phyloP scores from a whole-genome alignment of 2,113 vertebrate genomes.

The Galemys pyrenaicus region DNA sequence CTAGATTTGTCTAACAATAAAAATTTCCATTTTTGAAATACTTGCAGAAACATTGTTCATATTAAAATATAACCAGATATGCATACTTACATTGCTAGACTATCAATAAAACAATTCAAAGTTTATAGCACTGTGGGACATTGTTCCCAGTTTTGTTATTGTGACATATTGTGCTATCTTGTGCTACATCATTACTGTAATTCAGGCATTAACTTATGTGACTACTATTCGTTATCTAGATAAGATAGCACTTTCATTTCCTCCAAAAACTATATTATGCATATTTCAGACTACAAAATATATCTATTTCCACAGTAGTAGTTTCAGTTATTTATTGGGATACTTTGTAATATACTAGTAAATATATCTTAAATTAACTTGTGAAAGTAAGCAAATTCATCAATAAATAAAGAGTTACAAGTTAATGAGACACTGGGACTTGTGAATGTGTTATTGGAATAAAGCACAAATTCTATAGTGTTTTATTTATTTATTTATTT shows the following conservation, averaged over 20 bases:
- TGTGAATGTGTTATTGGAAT: neutral
- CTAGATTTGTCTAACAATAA: constrained; percentile 53
- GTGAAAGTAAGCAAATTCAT: constrained; percentile 30
- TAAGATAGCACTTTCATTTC: constrained; percentile 54
- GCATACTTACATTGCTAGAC: neutral
- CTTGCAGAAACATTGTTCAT: constrained; percentile 32
- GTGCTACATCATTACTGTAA: constrained; percentile 35
- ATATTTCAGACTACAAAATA: constrained; percentile 43
- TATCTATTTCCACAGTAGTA: neutral
- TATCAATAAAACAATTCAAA: constrained; percentile 59
- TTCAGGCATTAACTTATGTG: constrained; percentile 44
- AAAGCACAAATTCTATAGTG: neutral
- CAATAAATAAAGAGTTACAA: neutral
- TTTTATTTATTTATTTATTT: neutral
- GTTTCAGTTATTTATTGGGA: constrained; percentile 33
- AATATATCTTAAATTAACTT: constrained; percentile 49
- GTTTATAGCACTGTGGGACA: neutral
- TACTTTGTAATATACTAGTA: constrained; percentile 15
- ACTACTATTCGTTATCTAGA: constrained; percentile 33
- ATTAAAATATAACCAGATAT: constrained; percentile 55
- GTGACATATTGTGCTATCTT: constrained; percentile 46
- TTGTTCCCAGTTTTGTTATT: neutral
- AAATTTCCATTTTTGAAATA: constrained; percentile 20
- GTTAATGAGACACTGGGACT: neutral
- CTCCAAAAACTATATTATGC: neutral